Conservation (phyloP, 2,797 vertebrate genomes). For the Platalea minor region DNA sequence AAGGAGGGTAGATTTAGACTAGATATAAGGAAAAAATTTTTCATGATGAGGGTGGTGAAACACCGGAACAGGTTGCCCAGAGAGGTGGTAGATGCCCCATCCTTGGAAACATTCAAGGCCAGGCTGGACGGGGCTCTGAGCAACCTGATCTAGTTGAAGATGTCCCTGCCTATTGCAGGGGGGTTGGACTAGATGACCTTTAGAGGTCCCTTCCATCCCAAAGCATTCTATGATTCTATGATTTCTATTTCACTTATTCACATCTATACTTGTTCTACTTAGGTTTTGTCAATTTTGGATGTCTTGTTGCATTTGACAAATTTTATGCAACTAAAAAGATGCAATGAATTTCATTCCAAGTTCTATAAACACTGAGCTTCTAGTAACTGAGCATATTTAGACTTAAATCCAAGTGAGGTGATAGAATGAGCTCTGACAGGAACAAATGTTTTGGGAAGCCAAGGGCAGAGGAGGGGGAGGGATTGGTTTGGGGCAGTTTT, state of each 20-base stretch:
- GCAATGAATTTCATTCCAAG: background rate
- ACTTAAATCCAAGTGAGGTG: background rate
- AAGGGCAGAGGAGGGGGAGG: accelerated
- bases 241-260: background rate
- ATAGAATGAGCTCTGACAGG: background rate
- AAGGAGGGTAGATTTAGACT: too few relatives aligned
- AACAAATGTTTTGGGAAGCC: background rate
- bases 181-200: too few relatives aligned
- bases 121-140: too few relatives aligned
- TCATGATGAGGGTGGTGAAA: too few relatives aligned
- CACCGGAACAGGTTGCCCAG: too few relatives aligned
- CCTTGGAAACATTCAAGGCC: too few relatives aligned
- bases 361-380: background rate
- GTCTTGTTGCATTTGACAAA: background rate
- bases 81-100: too few relatives aligned
- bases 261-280: background rate
- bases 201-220: too few relatives aligned
- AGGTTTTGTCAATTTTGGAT: background rate
- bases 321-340: background rate
- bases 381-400: background rate
- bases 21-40: too few relatives aligned
- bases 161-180: too few relatives aligned
- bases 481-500: accelerated
- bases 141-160: too few relatives aligned
- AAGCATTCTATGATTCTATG: too few relatives aligned